Evolutionary conservation across 2,888 invertebrate genomes (phyloP), one percentile per base, ranked within the genome.

Genomic region (Osmoderma eremita): DNA sequence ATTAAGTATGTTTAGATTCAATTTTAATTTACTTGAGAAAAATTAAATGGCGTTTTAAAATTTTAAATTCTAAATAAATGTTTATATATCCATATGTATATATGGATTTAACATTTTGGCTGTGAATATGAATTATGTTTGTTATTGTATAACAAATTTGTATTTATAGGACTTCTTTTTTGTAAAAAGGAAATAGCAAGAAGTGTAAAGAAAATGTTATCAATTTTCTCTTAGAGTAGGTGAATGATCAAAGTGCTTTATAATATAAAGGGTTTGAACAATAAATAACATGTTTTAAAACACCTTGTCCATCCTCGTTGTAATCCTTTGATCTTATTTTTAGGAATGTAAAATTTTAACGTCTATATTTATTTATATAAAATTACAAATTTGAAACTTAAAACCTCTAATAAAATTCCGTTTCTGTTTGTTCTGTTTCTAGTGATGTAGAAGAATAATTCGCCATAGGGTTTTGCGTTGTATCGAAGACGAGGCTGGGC

Each of bases 341-440:
- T 10, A 30, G 6, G 3, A 30, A 30, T 8, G 10, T 1, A 5
- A 30, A 30, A 1, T 30, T 30, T 30, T 18, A 53, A 38, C 24
- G n/a, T 36, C 17, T 53, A 53, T 58, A 58, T 48, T 12, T 15
- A 61, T 30, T 45, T 30, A 61, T 22, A 13, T 41, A 30, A 61
- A 61, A 58, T 58, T 58, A 58, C 58, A 58, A 58, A 61, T 61
- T 61, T 61, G 58, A 61, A 61, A 61, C 58, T 42, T 61, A 61
- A 30, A 30, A 45, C 18, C 41, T 18, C 58, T 61, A 61, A 48
- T 61, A 61, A 42, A 61, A 30, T 30, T 61, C 58, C 30, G 58
- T 61, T 30, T 61, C 58, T 17, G 58, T 61, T 17, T 51, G 49
- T 49, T 56, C 65, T 20, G 65, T 58, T 22, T 58, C 65, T 38